phyloP scores from a whole-genome alignment of 2,888 invertebrate species.

The Prenolepis imparis region DNA sequence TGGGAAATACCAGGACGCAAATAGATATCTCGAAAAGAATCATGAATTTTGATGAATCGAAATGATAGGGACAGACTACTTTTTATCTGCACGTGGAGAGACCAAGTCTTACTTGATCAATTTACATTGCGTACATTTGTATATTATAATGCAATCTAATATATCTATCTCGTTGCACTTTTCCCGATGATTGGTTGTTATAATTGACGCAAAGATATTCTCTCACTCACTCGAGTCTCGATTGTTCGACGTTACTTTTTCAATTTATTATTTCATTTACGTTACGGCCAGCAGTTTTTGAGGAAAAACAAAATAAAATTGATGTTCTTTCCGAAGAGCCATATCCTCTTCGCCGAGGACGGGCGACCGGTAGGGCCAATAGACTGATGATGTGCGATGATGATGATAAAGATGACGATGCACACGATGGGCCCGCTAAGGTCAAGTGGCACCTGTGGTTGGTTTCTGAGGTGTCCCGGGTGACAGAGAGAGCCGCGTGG shows the following conservation, averaged over 20 bases:
- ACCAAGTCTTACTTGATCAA: constrained; percentile 86
- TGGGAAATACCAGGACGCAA: constrained; percentile 81
- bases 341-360: constrained; percentile 86
- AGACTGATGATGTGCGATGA: constrained; percentile 84
- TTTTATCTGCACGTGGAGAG: constrained; percentile 56
- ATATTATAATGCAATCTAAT: constrained; percentile 66
- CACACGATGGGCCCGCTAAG: constrained; percentile 82
- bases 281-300: constrained; percentile 73
- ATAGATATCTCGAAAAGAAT: constrained; percentile 53
- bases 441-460: constrained; percentile 82
- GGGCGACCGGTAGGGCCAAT: constrained; percentile 85
- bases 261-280: constrained; percentile 79
- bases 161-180: constrained; percentile 74
- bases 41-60: constrained; percentile 56
- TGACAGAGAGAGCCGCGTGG: constrained; percentile 78
- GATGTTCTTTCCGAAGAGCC: constrained; percentile 87
- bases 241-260: constrained; percentile 76
- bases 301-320: constrained; percentile 81
- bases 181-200: constrained; percentile 80
- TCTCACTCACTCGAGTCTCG: constrained; percentile 71
- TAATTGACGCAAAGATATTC: constrained; percentile 73
- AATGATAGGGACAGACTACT: constrained; percentile 51
- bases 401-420: constrained; percentile 82
- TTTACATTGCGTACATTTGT: constrained; percentile 80
- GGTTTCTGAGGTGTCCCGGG: constrained; percentile 82